A percentile compares a stretch with the other conserved stretches of the same genome.
Conservation (phyloP, 2,797 vertebrate species). For the Sarcophilus harrisii region DNA sequence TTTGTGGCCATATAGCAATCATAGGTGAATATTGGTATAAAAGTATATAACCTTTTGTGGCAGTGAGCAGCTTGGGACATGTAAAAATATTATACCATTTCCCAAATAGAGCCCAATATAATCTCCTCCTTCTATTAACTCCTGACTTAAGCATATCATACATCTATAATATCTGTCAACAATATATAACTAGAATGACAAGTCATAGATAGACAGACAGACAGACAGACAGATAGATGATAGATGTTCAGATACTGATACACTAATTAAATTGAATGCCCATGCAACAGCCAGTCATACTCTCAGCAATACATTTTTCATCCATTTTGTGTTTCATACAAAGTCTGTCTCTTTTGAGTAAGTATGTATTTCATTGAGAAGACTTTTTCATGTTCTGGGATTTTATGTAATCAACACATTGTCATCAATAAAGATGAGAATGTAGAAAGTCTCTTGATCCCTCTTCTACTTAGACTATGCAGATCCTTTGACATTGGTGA, state of each 20-base stretch:
- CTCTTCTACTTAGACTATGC: background rate
- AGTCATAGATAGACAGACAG: background rate
- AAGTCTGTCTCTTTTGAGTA: background rate
- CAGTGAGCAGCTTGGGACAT: background rate
- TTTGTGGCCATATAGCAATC: background rate
- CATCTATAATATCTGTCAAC: background rate
- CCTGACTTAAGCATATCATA: background rate
- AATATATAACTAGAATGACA: background rate
- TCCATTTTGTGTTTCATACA: background rate
- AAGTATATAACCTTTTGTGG: background rate
- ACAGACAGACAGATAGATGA: background rate
- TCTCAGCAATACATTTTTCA: background rate
- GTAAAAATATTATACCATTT: background rate
- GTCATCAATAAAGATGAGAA: background rate
- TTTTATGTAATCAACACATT: background rate
- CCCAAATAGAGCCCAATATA: background rate
- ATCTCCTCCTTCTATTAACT: background rate
- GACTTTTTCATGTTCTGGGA: background rate
- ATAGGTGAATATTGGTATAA: background rate
- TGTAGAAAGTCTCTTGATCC: background rate
- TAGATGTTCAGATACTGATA: constrained; percentile 20
- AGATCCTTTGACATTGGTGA: background rate
- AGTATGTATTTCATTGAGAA: background rate
- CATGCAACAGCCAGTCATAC: background rate
- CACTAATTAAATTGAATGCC: constrained; percentile 11